These are phyloP conservation scores for Prochilodus magdalenae DNA, from an alignment of 2,113 vertebrate genomes.

Conservation along the genomic window DNA sequence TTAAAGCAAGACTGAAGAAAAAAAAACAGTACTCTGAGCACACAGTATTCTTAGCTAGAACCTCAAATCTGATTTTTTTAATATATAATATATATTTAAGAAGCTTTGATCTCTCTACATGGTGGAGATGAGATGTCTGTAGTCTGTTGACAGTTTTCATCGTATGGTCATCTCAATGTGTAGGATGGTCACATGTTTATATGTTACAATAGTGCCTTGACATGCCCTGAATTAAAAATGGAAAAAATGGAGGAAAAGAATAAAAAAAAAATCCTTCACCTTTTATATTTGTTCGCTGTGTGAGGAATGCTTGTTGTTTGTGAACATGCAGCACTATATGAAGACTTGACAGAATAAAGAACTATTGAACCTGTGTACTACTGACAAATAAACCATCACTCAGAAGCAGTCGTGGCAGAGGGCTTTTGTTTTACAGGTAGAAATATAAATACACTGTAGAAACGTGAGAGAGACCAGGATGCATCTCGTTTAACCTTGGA, in stretches of 20 bases:
- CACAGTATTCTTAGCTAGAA: conserved; percentile 52
- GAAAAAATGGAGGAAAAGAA: conserved; percentile 31
- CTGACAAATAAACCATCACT: conserved; percentile 43
- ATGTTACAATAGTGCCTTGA: conserved; percentile 73
- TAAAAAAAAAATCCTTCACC: conserved; percentile 50
- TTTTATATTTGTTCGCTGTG: conserved; percentile 61
- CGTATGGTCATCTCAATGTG: conserved; percentile 40
- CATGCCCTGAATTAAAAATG: conserved; percentile 52
- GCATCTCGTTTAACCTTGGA: too few relatives aligned
- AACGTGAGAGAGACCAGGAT: too few relatives aligned
- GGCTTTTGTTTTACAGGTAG: background rate
- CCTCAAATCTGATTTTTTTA: conserved; percentile 48
- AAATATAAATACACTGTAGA: background rate
- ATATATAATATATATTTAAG: conserved; percentile 51
- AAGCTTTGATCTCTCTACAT: conserved; percentile 40
- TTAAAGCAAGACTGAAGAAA: conserved; percentile 44
- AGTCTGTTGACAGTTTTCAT: conserved; percentile 45
- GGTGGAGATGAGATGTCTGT: conserved; percentile 43
- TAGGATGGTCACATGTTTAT: conserved; percentile 55
- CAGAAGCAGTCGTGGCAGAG: background rate
- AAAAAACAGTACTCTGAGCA: conserved; percentile 51
- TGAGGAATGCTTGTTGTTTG: conserved; percentile 62
- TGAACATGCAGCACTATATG: conserved; percentile 61
- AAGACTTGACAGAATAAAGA: conserved; percentile 49
- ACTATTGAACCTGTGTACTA: conserved; percentile 35